Evolutionary conservation across 1,140 invertebrate genomes (phyloP).

Genomic region (Gyrodactylus salaris): DNA sequence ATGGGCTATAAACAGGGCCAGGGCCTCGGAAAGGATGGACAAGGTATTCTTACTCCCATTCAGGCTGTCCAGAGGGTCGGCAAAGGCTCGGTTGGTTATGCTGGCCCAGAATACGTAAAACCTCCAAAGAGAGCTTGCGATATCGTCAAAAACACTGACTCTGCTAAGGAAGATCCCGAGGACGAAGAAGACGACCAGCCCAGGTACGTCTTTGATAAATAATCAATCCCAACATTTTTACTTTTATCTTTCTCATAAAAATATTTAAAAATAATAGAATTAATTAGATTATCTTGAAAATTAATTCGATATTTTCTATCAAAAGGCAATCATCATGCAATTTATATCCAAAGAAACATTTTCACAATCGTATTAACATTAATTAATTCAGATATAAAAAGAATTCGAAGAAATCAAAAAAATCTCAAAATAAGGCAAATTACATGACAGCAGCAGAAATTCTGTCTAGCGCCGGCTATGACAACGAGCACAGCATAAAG

Average conservation of each 20-base stretch:
- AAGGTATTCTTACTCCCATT: not conserved
- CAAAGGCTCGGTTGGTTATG: not conserved
- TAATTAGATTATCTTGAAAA: too few relatives aligned
- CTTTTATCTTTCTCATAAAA: too few relatives aligned
- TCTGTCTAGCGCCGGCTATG: not conserved
- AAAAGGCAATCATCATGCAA: too few relatives aligned
- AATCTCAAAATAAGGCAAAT: not conserved
- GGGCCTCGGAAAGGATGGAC: not conserved
- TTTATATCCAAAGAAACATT: too few relatives aligned
- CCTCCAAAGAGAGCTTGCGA: not conserved
- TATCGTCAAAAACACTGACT: too few relatives aligned
- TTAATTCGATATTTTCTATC: too few relatives aligned
- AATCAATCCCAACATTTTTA: too few relatives aligned
- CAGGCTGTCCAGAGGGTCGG: not conserved
- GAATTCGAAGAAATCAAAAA: too few relatives aligned
- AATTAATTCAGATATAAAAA: too few relatives aligned
- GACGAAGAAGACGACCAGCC: not conserved
- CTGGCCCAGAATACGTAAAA: not conserved
- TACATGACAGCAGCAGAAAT: not conserved
- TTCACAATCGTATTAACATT: too few relatives aligned
- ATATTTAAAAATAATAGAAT: too few relatives aligned
- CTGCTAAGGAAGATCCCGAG: not conserved
- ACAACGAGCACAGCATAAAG: not conserved
- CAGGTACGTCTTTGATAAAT: too few relatives aligned
- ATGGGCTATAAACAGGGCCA: not conserved